A percentile compares a stretch with the other conserved stretches of the same genome.
phyloP scores from a whole-genome alignment of 2,113 vertebrate genomes.

The Dendrocopos noguchii region DNA sequence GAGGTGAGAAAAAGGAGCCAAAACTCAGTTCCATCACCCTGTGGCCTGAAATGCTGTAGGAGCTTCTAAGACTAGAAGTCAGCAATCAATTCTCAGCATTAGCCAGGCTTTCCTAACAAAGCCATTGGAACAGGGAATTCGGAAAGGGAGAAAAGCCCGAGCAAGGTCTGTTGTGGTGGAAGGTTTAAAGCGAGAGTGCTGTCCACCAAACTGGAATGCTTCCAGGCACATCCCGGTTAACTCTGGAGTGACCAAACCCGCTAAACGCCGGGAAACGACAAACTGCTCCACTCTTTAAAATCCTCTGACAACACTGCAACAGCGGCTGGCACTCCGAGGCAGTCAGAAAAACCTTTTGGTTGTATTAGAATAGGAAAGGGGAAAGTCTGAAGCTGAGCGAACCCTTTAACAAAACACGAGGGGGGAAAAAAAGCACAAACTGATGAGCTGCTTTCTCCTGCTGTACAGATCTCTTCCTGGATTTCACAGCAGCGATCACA shows the following conservation, averaged over 20 bases:
- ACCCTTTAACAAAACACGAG: neutral
- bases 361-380: neutral
- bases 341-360: neutral
- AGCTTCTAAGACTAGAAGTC: neutral
- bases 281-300: slow-evolving; percentile 1
- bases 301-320: neutral
- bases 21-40: neutral
- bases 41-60: neutral
- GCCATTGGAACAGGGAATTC: neutral
- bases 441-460: slow-evolving; percentile 41
- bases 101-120: slow-evolving; percentile 12
- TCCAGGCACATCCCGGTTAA: neutral
- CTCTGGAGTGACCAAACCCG: neutral
- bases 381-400: slow-evolving; percentile 1
- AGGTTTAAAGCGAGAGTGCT: neutral
- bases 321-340: neutral
- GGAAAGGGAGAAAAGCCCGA: neutral
- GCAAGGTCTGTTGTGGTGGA: neutral
- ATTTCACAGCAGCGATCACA: slow-evolving; percentile 37
- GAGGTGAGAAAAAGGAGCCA: neutral
- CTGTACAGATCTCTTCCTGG: slow-evolving; percentile 53
- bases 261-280: neutral
- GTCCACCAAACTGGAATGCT: neutral
- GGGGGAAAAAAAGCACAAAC: slow-evolving; percentile 6
- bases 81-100: neutral